Evolutionary conservation across 2,113 vertebrate genomes (phyloP).

Genomic region (Nibea albiflora): DNA sequence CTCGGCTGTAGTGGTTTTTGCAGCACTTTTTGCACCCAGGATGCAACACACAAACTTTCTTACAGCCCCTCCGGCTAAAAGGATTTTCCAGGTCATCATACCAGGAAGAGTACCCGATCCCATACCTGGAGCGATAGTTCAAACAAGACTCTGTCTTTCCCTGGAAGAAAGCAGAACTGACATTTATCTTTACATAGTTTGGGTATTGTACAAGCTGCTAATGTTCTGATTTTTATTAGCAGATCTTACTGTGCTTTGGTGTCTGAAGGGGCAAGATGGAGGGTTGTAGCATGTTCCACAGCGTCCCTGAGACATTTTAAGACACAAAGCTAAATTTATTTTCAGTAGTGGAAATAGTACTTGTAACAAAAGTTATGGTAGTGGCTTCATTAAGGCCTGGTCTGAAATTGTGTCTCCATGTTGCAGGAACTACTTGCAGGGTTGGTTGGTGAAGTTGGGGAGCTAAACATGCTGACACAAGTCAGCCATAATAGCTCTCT

Average conservation of each 20-base stretch:
- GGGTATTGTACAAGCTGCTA: neutral
- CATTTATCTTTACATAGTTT: neutral
- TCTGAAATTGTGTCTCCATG: no score
- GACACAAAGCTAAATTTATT: neutral
- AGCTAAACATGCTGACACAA: no score
- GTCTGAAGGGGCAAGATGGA: slow-evolving; percentile 77
- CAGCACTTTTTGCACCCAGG: slow-evolving; percentile 90
- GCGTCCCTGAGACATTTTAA: slow-evolving; percentile 67
- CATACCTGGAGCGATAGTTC: neutral
- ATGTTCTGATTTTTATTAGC: neutral
- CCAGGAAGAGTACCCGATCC: neutral
- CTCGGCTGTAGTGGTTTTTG: slow-evolving; percentile 89
- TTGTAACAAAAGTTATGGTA: neutral
- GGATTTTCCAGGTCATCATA: rapidly evolving
- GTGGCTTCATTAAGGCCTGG: neutral
- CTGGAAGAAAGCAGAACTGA: slow-evolving; percentile 56
- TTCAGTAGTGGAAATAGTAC: neutral
- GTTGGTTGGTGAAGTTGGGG: no score
- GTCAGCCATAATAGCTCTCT: no score
- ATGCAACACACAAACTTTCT: slow-evolving; percentile 78
- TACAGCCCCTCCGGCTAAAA: slow-evolving; percentile 76
- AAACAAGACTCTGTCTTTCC: slow-evolving; percentile 64
- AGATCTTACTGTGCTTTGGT: slow-evolving; percentile 76
- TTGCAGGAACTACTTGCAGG: no score
- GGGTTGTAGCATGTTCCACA: slow-evolving; percentile 80